These are phyloP conservation scores for Chromobotia macracanthus DNA, from an alignment of 2,797 vertebrate species.

Conservation along the genomic window DNA sequence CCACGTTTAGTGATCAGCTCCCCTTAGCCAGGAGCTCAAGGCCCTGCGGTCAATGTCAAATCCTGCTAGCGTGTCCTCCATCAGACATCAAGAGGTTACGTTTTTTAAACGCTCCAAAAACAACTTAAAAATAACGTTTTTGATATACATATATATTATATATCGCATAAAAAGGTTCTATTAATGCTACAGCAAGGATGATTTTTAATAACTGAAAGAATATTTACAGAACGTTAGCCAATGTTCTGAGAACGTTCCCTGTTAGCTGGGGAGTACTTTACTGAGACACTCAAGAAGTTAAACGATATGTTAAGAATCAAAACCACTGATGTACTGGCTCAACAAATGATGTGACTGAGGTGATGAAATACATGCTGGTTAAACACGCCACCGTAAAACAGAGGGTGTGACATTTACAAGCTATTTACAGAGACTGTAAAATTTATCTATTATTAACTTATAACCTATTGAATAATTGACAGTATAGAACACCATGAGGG, in stretches of 20 bases:
- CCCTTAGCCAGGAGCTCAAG: conserved; percentile 18
- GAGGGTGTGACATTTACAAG: conserved; percentile 71
- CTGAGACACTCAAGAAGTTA: not conserved
- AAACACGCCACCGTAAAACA: conserved; percentile 60
- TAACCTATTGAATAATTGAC: conserved; percentile 72
- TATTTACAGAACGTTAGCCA: no score
- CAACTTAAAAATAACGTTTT: no score
- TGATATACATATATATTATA: no score
- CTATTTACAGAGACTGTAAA: conserved; percentile 67
- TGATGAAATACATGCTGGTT: conserved; percentile 53
- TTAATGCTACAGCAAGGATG: no score
- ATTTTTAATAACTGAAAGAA: not conserved
- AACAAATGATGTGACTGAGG: conserved; percentile 18
- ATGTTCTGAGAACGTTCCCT: no score
- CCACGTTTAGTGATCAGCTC: no score
- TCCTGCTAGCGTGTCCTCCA: conserved; percentile 8
- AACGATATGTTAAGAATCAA: no score
- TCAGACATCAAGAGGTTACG: no score
- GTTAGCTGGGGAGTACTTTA: not conserved
- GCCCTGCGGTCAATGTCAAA: not conserved
- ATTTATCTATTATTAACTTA: conserved; percentile 72
- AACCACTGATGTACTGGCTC: no score
- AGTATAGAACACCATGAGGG: conserved; percentile 55
- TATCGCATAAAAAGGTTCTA: no score
- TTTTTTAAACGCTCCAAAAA: no score